Conservation (phyloP, 2,797 vertebrate genomes). For the Halcyon chelicuti region DNA sequence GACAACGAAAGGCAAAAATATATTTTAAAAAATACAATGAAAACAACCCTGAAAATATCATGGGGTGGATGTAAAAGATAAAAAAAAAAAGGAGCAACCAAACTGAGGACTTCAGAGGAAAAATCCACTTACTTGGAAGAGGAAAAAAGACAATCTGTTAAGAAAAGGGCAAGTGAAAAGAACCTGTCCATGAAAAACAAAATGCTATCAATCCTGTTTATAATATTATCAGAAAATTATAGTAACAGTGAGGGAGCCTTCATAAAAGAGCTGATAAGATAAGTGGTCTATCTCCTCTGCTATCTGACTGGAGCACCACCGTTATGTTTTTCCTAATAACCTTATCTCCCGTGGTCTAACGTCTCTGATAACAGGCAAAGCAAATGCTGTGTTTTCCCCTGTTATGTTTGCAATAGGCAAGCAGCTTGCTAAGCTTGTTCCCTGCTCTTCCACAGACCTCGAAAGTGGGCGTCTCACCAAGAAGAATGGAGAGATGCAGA, state of each 20-base stretch:
- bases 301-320: constrained; percentile 47
- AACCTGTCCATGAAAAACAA: constrained; percentile 17
- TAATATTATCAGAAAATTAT: constrained; percentile 64
- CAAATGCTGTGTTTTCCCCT: not conserved
- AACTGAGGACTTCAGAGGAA: not conserved
- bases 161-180: constrained; percentile 14
- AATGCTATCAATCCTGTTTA: constrained; percentile 3
- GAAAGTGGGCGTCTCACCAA: not conserved
- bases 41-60: not conserved
- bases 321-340: constrained; percentile 50
- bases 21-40: not conserved
- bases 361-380: constrained; percentile 51
- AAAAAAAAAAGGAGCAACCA: not conserved
- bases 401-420: not conserved
- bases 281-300: constrained; percentile 20
- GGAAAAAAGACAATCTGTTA: not conserved
- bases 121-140: not conserved
- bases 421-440: not conserved
- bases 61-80: not conserved
- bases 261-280: constrained; percentile 63
- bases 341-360: constrained; percentile 61
- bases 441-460: not conserved
- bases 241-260: constrained; percentile 10
- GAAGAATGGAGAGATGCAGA: not conserved
- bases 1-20: not conserved